Evolutionary conservation across 1,140 invertebrate species (phyloP).

Genomic region (Zaprionus davidi): DNA sequence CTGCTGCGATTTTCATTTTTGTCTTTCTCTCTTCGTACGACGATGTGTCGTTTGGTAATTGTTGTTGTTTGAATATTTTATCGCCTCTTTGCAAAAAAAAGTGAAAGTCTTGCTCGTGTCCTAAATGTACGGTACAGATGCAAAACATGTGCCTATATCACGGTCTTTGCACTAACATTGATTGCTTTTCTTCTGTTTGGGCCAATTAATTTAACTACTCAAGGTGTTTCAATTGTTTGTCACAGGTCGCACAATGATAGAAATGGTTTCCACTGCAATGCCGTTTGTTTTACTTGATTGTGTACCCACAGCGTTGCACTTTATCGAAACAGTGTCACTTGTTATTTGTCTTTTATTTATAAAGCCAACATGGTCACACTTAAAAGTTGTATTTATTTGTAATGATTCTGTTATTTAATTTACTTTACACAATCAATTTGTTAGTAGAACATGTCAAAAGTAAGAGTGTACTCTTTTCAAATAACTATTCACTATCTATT

Average conservation of each 20-base stretch:
- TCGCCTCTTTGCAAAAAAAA: conserved; percentile 49
- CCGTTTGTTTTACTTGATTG: conserved; percentile 52
- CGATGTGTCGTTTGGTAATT: conserved; percentile 45
- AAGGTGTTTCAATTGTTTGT: conserved; percentile 39
- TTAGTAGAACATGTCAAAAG: neutral
- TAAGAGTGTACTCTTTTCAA: neutral
- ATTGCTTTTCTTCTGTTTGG: neutral
- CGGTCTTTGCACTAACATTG: conserved; percentile 1
- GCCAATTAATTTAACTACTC: conserved; percentile 21
- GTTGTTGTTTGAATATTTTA: conserved; percentile 53
- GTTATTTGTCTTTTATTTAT: neutral
- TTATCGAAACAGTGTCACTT: conserved; percentile 28
- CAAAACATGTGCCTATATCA: conserved; percentile 18
- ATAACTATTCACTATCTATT: neutral
- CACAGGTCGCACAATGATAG: conserved; percentile 31
- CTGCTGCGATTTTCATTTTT: conserved; percentile 40
- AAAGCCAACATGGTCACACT: conserved; percentile 24
- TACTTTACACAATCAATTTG: neutral
- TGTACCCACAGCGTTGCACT: conserved; percentile 43
- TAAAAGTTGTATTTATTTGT: neutral
- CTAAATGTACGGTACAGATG: conserved; percentile 12
- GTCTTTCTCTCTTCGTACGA: conserved; percentile 33
- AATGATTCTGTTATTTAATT: no score
- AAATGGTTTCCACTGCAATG: conserved; percentile 47
- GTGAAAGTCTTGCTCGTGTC: conserved; percentile 51